Percentiles rank a stretch among this genome's conserved stretches.
Conservation (phyloP, 2,888 invertebrate genomes). For the Endomychus coccineus region DNA sequence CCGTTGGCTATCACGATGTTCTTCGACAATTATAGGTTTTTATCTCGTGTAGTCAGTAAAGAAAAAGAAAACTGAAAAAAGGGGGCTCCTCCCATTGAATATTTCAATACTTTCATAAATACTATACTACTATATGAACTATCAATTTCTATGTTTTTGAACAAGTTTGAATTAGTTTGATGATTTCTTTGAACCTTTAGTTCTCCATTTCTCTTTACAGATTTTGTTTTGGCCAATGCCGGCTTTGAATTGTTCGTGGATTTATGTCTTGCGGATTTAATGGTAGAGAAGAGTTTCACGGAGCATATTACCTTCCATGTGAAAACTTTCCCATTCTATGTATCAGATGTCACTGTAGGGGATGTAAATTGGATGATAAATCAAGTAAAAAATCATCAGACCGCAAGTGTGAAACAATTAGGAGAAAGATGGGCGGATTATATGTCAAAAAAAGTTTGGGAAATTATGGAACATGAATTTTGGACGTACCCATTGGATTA, state of each 20-base stretch:
- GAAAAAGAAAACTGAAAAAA: too few relatives aligned
- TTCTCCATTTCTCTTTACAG: slow-evolving; percentile 36
- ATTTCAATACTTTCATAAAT: too few relatives aligned
- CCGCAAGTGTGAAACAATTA: slow-evolving; percentile 38
- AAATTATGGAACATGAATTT: slow-evolving; percentile 58
- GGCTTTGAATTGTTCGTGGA: slow-evolving; percentile 92
- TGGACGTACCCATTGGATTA: slow-evolving; percentile 85
- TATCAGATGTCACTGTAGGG: slow-evolving; percentile 76
- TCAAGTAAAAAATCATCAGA: slow-evolving; percentile 37
- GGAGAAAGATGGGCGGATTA: slow-evolving; percentile 55
- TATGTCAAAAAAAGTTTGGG: slow-evolving; percentile 46
- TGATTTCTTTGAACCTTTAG: too few relatives aligned
- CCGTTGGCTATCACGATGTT: too few relatives aligned
- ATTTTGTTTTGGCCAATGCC: slow-evolving; percentile 84
- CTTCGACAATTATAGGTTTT: too few relatives aligned
- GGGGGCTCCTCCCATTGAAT: too few relatives aligned
- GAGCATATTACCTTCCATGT: slow-evolving; percentile 71
- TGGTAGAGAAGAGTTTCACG: slow-evolving; percentile 55
- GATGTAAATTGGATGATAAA: slow-evolving; percentile 71
- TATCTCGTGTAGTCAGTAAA: too few relatives aligned
- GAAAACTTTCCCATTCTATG: slow-evolving; percentile 90
- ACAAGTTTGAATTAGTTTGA: too few relatives aligned
- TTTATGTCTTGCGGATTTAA: slow-evolving; percentile 74
- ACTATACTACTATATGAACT: too few relatives aligned
- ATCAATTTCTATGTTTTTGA: too few relatives aligned